Base-by-base conservation (phyloP, 1,140 invertebrate genomes). In the Heliconius nattereri region DNA sequence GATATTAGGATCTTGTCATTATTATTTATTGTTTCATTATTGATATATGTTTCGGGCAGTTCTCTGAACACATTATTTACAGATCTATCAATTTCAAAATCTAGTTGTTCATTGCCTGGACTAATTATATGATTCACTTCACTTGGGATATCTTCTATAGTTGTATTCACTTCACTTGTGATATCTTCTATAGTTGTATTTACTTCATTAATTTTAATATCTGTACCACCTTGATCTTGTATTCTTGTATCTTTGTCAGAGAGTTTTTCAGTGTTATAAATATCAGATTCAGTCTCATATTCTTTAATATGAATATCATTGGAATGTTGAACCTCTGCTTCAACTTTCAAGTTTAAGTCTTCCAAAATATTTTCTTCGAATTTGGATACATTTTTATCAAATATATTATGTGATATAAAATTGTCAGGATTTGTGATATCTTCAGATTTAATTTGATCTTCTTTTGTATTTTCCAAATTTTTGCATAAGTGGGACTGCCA, bases 261-360 rank as follows among this genome's bases (percentile, higher is more conserved):
- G 73, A n/a, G 71, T 52, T 78, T 74, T 76, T 83, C 78, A 60
- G 79, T 78, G 79, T 32, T 78, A 37, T 81, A 75, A 60, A 73
- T 71, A 60, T 78, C 37, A 70, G 66, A 26, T 77, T 81, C 79
- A 77, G 76, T 83, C n/a, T 75, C 49, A 78, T 66, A 71, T 76
- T 80, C 76, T 20, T 78, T 82, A 66, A 71, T 60, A 60, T 32
- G 49, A 19, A 54, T 75, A 52, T 82, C 75, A 78, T 73, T 80
- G 66, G 78, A 35, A 76, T 82, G 76, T 79, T 80, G 75, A 83
- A 84, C 80, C 52, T 88, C 85, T 78, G 87, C 73, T 78, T 89
- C 86, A 78, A 94, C 73, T 86, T 90, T 89, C 81, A 95, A 92
- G 88, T 94, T 89, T 81, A 95, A 90, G 87, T 95, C 94, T 89